Evolutionary conservation across 2,888 invertebrate genomes (phyloP).

Genomic region (Sinentomon sp.): DNA sequence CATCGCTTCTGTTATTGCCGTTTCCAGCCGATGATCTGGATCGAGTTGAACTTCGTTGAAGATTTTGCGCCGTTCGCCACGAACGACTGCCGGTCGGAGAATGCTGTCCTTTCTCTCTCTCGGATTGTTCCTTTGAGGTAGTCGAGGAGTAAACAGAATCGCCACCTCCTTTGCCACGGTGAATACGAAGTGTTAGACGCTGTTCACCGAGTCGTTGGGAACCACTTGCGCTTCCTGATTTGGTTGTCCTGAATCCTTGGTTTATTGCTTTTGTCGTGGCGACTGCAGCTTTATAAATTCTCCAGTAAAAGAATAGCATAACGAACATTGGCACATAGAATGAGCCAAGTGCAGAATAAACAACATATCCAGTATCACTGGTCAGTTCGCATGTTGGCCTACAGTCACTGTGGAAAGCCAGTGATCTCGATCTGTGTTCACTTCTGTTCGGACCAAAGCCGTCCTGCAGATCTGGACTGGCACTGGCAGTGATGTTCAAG

Average conservation of each 20-base stretch:
- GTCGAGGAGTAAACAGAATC: neutral
- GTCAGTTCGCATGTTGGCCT: slow-evolving; percentile 73
- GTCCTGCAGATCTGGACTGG: too few species aligned
- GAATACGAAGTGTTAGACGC: slow-evolving; percentile 66
- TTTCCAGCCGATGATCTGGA: too few species aligned
- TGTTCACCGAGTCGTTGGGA: slow-evolving; percentile 57
- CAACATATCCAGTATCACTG: slow-evolving; percentile 80
- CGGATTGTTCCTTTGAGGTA: slow-evolving; percentile 3
- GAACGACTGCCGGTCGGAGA: too few species aligned
- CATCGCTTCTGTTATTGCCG: too few species aligned
- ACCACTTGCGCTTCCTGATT: too few species aligned
- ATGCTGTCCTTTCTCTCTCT: too few species aligned
- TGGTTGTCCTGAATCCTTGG: slow-evolving; percentile 27
- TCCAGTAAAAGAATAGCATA: slow-evolving; percentile 93
- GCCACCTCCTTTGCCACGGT: slow-evolving; percentile 38
- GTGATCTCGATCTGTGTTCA: too few species aligned
- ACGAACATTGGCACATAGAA: slow-evolving; percentile 94
- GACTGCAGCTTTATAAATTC: slow-evolving; percentile 80
- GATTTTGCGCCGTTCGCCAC: too few species aligned
- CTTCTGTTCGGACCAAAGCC: too few species aligned
- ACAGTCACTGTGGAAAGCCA: too few species aligned
- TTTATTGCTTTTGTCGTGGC: slow-evolving; percentile 76
- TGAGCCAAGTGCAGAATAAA: slow-evolving; percentile 89
- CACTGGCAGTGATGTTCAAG: too few species aligned
- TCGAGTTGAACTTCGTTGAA: too few species aligned